A percentile compares a stretch with the other conserved stretches of the same genome.
Conservation (phyloP, 2,888 invertebrate species). For the Caenorhabditis sinica region DNA sequence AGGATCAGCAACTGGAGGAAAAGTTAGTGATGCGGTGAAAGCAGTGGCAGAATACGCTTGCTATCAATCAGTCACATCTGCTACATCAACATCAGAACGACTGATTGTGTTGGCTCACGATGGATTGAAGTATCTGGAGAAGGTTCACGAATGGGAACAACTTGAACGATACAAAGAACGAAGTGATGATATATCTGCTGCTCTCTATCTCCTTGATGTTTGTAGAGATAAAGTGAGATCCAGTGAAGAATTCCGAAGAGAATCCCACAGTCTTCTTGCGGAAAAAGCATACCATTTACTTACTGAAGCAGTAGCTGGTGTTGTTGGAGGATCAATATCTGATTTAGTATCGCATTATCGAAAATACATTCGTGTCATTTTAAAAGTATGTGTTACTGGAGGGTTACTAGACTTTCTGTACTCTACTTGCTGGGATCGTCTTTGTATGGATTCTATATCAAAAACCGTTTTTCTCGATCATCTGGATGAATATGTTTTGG, state of each 20-base stretch:
- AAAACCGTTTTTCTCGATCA: constrained; percentile 88
- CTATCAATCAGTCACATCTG: constrained; percentile 73
- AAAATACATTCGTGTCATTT: constrained; percentile 75
- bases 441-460: constrained; percentile 85
- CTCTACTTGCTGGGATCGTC: constrained; percentile 87
- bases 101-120: constrained; percentile 72
- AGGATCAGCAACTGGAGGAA: constrained; percentile 92
- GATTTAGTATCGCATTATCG: constrained; percentile 78
- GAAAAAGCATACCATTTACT: constrained; percentile 35
- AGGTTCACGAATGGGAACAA: constrained; percentile 76
- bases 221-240: constrained; percentile 59
- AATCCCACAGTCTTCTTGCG: constrained; percentile 39
- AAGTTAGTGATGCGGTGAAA: constrained; percentile 90
- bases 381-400: constrained; percentile 71
- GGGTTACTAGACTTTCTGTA: constrained; percentile 84
- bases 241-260: constrained; percentile 48
- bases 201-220: constrained; percentile 72
- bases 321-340: constrained; percentile 67
- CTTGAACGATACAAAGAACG: constrained; percentile 73
- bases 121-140: constrained; percentile 68
- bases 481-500: constrained; percentile 86
- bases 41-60: constrained; percentile 81
- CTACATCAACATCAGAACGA: constrained; percentile 59
- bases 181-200: constrained; percentile 71
- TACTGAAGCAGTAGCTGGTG: constrained; percentile 69